A percentile compares a stretch with the other conserved stretches of the same genome.
phyloP scores from a whole-genome alignment of 2,888 invertebrate species.

The Pelosia muscerda region DNA sequence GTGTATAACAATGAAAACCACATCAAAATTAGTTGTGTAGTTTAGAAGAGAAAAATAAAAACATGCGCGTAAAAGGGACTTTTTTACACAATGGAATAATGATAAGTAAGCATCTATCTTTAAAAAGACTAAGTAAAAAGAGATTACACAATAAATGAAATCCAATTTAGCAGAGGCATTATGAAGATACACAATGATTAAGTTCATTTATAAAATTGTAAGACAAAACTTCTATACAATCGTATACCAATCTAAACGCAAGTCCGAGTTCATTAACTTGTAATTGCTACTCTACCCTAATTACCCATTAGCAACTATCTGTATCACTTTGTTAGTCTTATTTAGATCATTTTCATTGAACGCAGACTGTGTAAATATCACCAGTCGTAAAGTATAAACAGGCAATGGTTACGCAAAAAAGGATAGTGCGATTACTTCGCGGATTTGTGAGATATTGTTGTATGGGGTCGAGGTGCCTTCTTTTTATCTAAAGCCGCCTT shows the following conservation, averaged over 20 bases:
- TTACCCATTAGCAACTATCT: neutral
- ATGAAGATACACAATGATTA: constrained; percentile 24
- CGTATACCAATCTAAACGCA: constrained; percentile 37
- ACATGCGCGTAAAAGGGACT: neutral
- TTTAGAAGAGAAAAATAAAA: neutral
- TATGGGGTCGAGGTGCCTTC: constrained; percentile 50
- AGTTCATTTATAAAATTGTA: constrained; percentile 25
- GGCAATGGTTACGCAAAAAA: constrained; percentile 17
- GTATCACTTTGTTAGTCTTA: neutral
- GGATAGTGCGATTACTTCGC: neutral
- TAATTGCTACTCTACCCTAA: constrained; percentile 37
- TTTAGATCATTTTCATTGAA: constrained; percentile 10
- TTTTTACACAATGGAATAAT: neutral
- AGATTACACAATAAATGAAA: constrained; percentile 3
- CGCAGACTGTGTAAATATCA: fast-evolving
- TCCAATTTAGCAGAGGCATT: neutral
- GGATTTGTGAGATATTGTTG: constrained; percentile 1
- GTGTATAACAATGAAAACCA: neutral
- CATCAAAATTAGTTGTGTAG: neutral
- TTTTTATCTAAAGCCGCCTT: constrained; percentile 55
- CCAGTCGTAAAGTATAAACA: neutral
- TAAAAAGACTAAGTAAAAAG: neutral
- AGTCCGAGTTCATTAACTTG: constrained; percentile 40
- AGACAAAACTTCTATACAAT: constrained; percentile 36
- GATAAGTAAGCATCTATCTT: neutral